Conservation (phyloP, 1,140 invertebrate genomes). For the Oedothorax gibbosus region DNA sequence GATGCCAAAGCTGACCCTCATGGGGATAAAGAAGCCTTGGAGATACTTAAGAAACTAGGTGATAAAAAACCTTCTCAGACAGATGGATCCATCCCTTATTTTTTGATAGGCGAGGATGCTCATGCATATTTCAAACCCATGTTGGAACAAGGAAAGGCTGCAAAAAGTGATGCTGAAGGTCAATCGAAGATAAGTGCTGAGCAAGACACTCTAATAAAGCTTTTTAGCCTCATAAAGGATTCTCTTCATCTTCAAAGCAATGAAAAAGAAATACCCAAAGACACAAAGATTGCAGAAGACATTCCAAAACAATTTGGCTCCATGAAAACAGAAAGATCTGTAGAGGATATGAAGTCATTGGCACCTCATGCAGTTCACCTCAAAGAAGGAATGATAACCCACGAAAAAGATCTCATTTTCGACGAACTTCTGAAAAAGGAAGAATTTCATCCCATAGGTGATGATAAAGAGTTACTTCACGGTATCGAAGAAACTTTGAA, state of each 20-base stretch:
- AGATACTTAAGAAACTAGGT: neutral
- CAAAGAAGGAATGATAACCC: neutral
- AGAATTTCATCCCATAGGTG: constrained; percentile 5
- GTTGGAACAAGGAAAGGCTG: neutral
- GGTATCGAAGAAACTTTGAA: neutral
- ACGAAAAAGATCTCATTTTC: constrained; percentile 6
- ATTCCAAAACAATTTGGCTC: neutral
- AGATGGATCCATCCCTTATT: neutral
- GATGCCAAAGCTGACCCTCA: neutral
- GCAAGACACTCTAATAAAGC: constrained; percentile 1
- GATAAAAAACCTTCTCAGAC: neutral
- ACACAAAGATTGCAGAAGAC: neutral
- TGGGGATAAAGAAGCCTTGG: neutral
- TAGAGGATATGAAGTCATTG: neutral
- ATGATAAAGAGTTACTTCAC: neutral
- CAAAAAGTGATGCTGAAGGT: neutral
- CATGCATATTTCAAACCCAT: neutral
- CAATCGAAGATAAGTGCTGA: neutral
- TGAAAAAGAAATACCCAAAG: neutral
- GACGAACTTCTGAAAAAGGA: constrained; percentile 34
- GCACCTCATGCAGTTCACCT: neutral
- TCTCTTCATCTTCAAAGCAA: neutral
- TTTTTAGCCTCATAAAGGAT: neutral
- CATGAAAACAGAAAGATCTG: neutral
- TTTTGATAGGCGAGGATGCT: neutral